Evolutionary conservation across 2,113 vertebrate genomes (phyloP).

Genomic region (Poeciliopsis turrubarensis): DNA sequence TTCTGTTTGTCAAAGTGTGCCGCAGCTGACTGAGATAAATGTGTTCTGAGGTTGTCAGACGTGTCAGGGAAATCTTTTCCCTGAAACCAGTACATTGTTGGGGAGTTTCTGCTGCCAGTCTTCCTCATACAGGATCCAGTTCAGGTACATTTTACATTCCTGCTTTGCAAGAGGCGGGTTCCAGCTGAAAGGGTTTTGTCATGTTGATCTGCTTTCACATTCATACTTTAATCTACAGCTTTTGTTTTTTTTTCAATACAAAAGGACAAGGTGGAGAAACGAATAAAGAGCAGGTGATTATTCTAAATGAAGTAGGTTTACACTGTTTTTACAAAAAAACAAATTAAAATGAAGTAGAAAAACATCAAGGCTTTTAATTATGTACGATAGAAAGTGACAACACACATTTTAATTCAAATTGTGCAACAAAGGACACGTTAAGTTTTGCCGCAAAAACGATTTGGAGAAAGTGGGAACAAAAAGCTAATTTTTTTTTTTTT

Average conservation of each 20-base stretch:
- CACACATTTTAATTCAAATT: not conserved
- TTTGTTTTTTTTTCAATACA: no score
- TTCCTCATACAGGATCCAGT: conserved; percentile 52
- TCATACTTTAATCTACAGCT: not conserved
- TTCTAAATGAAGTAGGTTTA: not conserved
- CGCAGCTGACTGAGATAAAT: not conserved
- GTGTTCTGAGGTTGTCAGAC: conserved; percentile 10
- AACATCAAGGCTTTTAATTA: not conserved
- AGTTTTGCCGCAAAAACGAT: not conserved
- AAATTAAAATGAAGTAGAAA: not conserved
- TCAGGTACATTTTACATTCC: conserved; percentile 68
- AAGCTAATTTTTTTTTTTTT: no score
- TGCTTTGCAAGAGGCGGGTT: conserved; percentile 29
- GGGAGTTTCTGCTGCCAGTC: conserved; percentile 29
- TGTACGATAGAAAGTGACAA: not conserved
- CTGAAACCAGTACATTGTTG: conserved; percentile 38
- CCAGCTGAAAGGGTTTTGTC: not conserved
- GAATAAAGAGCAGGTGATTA: not conserved
- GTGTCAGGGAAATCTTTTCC: not conserved
- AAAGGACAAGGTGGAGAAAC: not conserved
- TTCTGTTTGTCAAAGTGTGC: not conserved
- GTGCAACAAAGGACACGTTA: not conserved
- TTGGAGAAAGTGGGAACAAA: not conserved
- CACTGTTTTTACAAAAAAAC: not conserved
- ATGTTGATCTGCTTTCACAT: conserved; percentile 23